A percentile compares a stretch with the other conserved stretches of the same genome.
These are phyloP conservation scores for Nephotettix cincticeps DNA, from an alignment of 1,140 invertebrate species.

Conservation along the genomic window DNA sequence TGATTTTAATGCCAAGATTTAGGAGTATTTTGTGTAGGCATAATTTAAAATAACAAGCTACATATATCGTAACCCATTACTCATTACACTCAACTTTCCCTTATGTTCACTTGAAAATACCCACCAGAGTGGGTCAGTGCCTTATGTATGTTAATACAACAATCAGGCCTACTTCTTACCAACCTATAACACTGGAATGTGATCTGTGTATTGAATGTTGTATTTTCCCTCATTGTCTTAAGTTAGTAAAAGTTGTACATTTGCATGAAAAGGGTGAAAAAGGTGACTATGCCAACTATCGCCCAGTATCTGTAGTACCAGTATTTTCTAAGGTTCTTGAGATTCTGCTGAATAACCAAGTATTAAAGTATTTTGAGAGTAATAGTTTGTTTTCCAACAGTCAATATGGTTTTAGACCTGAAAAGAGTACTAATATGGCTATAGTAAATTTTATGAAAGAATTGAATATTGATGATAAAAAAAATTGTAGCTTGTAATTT, in stretches of 20 bases:
- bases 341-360: neutral
- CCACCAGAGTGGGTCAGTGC: too few relatives aligned
- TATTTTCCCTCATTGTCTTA: neutral
- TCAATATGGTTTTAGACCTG: too few relatives aligned
- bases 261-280: neutral
- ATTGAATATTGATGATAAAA: neutral
- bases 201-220: conserved; percentile 14
- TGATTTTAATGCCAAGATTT: too few relatives aligned
- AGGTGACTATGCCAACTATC: conserved; percentile 4
- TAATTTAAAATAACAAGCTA: too few relatives aligned
- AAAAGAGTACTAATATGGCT: conserved; percentile 3
- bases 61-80: too few relatives aligned
- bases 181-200: too few relatives aligned
- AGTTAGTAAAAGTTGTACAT: neutral
- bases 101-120: too few relatives aligned
- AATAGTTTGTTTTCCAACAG: neutral
- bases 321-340: conserved; percentile 4
- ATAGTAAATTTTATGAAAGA: conserved; percentile 3
- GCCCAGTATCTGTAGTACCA: conserved; percentile 10
- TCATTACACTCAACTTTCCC: too few relatives aligned
- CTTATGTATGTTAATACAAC: too few relatives aligned
- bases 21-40: too few relatives aligned
- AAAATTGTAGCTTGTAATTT: neutral
- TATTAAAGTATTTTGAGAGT: conserved; percentile 1
- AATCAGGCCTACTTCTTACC: too few relatives aligned